Conservation (phyloP, 2,113 vertebrate species). For the Nyctibius bracteatus region DNA sequence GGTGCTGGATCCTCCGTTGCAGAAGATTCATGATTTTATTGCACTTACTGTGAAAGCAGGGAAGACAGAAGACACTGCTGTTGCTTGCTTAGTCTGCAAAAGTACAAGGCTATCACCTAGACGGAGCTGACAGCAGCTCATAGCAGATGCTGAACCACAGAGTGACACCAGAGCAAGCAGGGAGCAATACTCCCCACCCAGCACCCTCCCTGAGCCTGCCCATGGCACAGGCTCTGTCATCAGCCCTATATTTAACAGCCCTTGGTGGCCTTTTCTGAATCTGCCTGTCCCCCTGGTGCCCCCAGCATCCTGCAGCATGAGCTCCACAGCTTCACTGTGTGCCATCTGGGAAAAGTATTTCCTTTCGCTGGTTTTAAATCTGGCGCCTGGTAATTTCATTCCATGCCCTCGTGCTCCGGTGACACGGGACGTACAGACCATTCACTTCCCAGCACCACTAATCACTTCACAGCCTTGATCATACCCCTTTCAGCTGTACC, state of each 20-base stretch:
- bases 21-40: slow-evolving; percentile 20
- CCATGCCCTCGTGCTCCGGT: background rate
- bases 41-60: background rate
- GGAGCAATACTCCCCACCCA: background rate
- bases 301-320: background rate
- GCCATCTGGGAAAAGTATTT: background rate
- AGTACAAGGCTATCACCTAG: background rate
- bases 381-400: background rate
- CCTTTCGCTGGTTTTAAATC: background rate
- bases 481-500: background rate
- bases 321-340: background rate
- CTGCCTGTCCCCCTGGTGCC: background rate
- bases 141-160: background rate
- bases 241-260: background rate
- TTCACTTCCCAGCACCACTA: background rate
- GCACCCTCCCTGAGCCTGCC: background rate
- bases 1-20: background rate
- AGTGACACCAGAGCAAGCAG: background rate
- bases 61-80: background rate
- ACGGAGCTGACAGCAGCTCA: rapidly evolving
- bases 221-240: background rate
- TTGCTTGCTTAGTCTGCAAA: background rate
- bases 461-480: background rate
- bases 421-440: background rate
- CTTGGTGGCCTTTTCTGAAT: background rate